These are phyloP conservation scores for Thereva unica DNA, from an alignment of 2,888 invertebrate genomes.

Conservation along the genomic window DNA sequence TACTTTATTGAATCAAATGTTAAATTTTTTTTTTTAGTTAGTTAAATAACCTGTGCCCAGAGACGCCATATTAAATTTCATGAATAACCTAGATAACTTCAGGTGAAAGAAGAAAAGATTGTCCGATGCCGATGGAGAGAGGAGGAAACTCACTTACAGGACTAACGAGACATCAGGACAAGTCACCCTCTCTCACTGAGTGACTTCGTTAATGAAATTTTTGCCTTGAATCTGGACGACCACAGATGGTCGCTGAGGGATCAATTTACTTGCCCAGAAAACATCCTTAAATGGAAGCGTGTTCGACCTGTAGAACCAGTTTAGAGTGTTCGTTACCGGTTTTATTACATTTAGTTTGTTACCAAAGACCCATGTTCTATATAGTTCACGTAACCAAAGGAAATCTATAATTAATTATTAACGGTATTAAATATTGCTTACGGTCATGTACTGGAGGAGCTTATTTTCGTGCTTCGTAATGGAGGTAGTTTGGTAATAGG, in stretches of 20 bases:
- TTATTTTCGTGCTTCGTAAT: too few species aligned
- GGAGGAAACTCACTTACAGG: conserved; percentile 25
- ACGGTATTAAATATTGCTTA: too few species aligned
- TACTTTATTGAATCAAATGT: too few species aligned
- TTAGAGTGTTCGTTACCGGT: too few species aligned
- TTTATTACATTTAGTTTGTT: too few species aligned
- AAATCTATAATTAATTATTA: too few species aligned
- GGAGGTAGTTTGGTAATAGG: too few species aligned
- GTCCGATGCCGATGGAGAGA: conserved; percentile 13
- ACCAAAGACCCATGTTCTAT: too few species aligned
- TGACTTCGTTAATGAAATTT: conserved; percentile 36
- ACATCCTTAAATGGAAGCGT: conserved; percentile 3
- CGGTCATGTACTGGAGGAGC: too few species aligned
- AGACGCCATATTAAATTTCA: conserved; percentile 28
- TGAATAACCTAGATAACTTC: conserved; percentile 21
- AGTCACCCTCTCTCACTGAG: conserved; percentile 23
- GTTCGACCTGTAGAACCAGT: too few species aligned
- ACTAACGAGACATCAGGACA: conserved; percentile 24
- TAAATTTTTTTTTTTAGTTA: neutral
- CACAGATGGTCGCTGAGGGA: conserved; percentile 29
- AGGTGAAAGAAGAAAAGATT: conserved; percentile 13
- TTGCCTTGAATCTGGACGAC: conserved; percentile 28
- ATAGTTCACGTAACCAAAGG: too few species aligned
- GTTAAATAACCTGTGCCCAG: conserved; percentile 18
- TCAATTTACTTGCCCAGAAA: conserved; percentile 27